Percentiles rank a stretch among this genome's conserved stretches.
Conservation (phyloP, 2,797 vertebrate species). For the Lutjanus argentimaculatus region DNA sequence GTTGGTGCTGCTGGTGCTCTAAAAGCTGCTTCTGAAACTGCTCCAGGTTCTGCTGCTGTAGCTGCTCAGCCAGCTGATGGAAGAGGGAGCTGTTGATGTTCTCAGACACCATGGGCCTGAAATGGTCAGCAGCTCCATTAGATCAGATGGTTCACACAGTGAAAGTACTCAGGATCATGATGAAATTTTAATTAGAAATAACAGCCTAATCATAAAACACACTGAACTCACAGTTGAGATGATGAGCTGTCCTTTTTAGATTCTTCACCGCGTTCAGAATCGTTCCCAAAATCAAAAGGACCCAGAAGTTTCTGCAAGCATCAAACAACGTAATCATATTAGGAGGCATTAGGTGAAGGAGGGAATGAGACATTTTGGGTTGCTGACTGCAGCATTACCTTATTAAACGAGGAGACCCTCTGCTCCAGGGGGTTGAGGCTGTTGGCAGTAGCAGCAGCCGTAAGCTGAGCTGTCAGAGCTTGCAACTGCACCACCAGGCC, state of each 20-base stretch:
- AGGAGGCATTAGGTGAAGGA: neutral
- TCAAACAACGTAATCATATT: conserved; percentile 14
- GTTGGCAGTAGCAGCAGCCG: conserved; percentile 94
- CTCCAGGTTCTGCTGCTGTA: conserved; percentile 98
- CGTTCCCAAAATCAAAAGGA: conserved; percentile 96
- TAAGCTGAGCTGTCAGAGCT: conserved; percentile 97
- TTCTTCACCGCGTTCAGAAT: conserved; percentile 93
- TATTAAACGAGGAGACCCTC: conserved; percentile 97
- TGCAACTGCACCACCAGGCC: conserved; percentile 98
- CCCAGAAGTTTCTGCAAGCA: conserved; percentile 94
- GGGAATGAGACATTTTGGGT: neutral
- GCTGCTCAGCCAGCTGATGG: conserved; percentile 97
- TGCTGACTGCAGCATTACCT: conserved; percentile 84
- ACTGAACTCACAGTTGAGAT: conserved; percentile 92
- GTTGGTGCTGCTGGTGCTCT: conserved; percentile 89
- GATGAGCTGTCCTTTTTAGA: conserved; percentile 93
- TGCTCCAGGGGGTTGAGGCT: conserved; percentile 95
- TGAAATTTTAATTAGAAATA: neutral
- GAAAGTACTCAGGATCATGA: neutral
- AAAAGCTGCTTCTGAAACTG: conserved; percentile 97
- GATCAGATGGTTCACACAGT: neutral
- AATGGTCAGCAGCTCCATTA: conserved; percentile 38
- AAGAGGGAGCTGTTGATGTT: conserved; percentile 98
- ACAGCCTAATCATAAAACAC: neutral
- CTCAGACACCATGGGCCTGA: conserved; percentile 95